Evolutionary conservation across 1,140 invertebrate species (phyloP), one percentile per base, ranked within the genome.

Genomic region (Bombus pascuorum): DNA sequence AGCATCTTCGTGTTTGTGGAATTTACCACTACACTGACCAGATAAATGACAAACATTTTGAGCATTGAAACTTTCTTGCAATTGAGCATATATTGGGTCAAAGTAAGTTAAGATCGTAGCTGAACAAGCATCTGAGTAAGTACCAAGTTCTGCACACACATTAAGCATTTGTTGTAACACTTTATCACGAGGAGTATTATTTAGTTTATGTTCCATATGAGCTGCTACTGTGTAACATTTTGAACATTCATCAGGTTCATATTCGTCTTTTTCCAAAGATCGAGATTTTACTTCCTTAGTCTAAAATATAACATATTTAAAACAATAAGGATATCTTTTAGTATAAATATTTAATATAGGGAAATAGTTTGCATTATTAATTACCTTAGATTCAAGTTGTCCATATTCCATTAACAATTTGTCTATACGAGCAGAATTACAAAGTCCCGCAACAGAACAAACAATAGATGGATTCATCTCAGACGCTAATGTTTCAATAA

Each of bases 401-500:
- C 93, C 94, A 86, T 96, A 93, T 88, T 96, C 96, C 44, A 93
- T 93, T 25, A 98, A 91, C 57, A 98, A 90, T 71, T 96, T 94
- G 92, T 98, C 97, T 87, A 98, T 97, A 75, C 94, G 93, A 57
- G 95, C 96, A 92, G 96, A 98, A 93, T 98, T 98, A 91, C 98
- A 99, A 18, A 99, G 96, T 47, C 98, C 98, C 87, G 98, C 98
- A 8, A 98, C 97, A 0, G 97, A 96, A 93, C 98, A 99, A 74
- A 99, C 98, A 44, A 96, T 96, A 90, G 97, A 96, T 25, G 98
- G 98, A 95, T 98, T 97, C 98, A 98, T 98, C 94, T 98, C 96
- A 0, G 98, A 98, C 8, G 98, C 96, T 42, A 98, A 93, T 22
- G 97, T 98, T 91, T 99, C 98, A 66, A 99, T 96, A 68, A 99